These are phyloP conservation scores for Agelas oroides DNA, from an alignment of 37 sponge, comb jelly and placozoan genomes.

Conservation along the genomic window DNA sequence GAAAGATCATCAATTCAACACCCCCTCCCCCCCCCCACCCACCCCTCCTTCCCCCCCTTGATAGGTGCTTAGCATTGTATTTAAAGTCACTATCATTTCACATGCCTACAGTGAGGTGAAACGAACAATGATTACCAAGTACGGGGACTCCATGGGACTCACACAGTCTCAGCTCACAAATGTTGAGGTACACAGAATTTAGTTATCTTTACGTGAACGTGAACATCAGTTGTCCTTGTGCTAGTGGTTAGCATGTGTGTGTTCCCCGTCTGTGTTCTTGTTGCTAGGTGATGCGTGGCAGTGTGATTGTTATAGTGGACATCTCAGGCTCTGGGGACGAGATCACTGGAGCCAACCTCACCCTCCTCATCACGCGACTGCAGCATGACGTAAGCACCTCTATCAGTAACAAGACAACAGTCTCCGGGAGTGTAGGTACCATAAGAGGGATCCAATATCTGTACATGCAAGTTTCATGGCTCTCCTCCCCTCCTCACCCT, in stretches of 20 bases:
- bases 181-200: slow-evolving; percentile 29
- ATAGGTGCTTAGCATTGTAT: too few species aligned
- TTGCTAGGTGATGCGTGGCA: slow-evolving; percentile 26
- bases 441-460: not conserved
- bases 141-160: slow-evolving; percentile 1
- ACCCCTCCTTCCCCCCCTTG: too few species aligned
- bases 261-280: too few species aligned
- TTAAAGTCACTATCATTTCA: too few species aligned
- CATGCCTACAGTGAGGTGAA: slow-evolving; percentile 18
- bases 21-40: too few species aligned
- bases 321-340: slow-evolving; percentile 3
- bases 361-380: slow-evolving; percentile 37
- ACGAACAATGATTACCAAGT: slow-evolving; percentile 1
- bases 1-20: too few species aligned
- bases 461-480: not conserved
- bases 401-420: not conserved
- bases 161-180: slow-evolving; percentile 24
- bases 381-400: slow-evolving; percentile 55
- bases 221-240: too few species aligned
- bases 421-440: too few species aligned
- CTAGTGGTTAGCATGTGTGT: too few species aligned
- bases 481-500: not conserved
- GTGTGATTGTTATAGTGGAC: slow-evolving; percentile 35
- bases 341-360: slow-evolving; percentile 39
- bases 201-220: too few species aligned